Evolutionary conservation across 2,888 invertebrate genomes (phyloP).

Genomic region (Osmoderma eremita): DNA sequence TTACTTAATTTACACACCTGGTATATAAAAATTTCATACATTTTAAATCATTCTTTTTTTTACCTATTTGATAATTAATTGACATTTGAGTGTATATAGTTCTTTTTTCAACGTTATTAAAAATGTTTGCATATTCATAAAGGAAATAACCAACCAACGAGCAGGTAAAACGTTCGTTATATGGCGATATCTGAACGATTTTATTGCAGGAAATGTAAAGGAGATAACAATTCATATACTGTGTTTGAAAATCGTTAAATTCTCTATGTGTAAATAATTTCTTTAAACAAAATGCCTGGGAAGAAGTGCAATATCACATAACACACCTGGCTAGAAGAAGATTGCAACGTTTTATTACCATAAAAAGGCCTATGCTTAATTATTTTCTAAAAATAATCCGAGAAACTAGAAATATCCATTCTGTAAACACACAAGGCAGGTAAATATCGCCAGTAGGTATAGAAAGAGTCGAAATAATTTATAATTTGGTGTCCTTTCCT

Average conservation of each 20-base stretch:
- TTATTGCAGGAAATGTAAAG: slow-evolving; percentile 35
- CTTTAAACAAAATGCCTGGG: slow-evolving; percentile 5
- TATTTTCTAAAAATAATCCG: not conserved
- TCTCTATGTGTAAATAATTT: slow-evolving; percentile 25
- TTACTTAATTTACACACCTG: too few relatives aligned
- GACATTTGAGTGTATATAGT: slow-evolving; percentile 5
- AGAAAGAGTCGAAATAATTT: slow-evolving; percentile 30
- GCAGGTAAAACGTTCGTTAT: slow-evolving; percentile 4
- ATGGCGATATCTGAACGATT: slow-evolving; percentile 26
- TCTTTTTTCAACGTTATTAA: slow-evolving; percentile 20
- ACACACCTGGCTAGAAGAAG: slow-evolving; percentile 4
- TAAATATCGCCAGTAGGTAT: slow-evolving; percentile 13
- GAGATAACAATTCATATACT: slow-evolving; percentile 29
- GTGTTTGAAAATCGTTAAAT: slow-evolving; percentile 32
- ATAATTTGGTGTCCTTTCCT: slow-evolving; percentile 15
- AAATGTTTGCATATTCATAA: slow-evolving; percentile 24
- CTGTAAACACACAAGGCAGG: not conserved
- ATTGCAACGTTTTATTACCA: slow-evolving; percentile 11
- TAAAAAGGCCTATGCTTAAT: slow-evolving; percentile 9
- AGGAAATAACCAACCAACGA: slow-evolving; percentile 18
- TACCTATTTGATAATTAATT: too few relatives aligned
- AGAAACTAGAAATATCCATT: slow-evolving; percentile 12
- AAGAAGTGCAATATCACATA: slow-evolving; percentile 23
- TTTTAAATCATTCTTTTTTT: too few relatives aligned
- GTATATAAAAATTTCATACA: too few relatives aligned